Evolutionary conservation across 1,140 invertebrate genomes (phyloP), one percentile per base, ranked within the genome.

Genomic region (Anoplolepis gracilipes): DNA sequence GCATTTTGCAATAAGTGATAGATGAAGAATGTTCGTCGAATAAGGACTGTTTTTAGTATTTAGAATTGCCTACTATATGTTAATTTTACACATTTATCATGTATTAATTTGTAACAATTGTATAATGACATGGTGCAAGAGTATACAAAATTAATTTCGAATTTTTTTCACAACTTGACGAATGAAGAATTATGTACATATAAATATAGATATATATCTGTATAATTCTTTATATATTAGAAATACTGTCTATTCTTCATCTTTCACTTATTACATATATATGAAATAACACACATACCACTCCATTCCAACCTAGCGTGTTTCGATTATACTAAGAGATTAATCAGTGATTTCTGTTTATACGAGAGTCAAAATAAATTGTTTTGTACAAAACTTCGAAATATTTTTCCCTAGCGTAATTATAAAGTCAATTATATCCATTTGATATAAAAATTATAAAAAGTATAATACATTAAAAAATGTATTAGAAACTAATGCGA

Each of bases 341-440:
- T 22, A 39, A 73, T 91, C 36, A 76, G 49, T 22, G 46, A 55
- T 46, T 77, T 88, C 87, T 88, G 82, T 91, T 91, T 88, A 84
- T 81, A 90, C 57, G 19, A 59, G 42, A 85, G 64, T 19, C 10
- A 84, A 67, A 91, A 91, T 90, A 91, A 91, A 90, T 84, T 86
- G 81, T 89, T 91, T 91, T 91, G 72, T 90, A 91, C 64, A 46
- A 82, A 79, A 81, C 19, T 19, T 59, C 6, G 1, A 10, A 3
- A 72, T 16, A 19, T 59, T 42, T 19, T 72, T 1, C 1, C 11
- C 19, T 19, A n/a, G 46, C 11, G 13, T 4, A 62, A 46, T 46
- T 62, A 42, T 28, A 46, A 69, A 22, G 7, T 7, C 19, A 19
- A 19, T 76, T 11, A 22, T 7, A 25, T 1, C 2, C 61, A 13